Conservation (phyloP, 2,113 vertebrate species). For the Alosa alosa region DNA sequence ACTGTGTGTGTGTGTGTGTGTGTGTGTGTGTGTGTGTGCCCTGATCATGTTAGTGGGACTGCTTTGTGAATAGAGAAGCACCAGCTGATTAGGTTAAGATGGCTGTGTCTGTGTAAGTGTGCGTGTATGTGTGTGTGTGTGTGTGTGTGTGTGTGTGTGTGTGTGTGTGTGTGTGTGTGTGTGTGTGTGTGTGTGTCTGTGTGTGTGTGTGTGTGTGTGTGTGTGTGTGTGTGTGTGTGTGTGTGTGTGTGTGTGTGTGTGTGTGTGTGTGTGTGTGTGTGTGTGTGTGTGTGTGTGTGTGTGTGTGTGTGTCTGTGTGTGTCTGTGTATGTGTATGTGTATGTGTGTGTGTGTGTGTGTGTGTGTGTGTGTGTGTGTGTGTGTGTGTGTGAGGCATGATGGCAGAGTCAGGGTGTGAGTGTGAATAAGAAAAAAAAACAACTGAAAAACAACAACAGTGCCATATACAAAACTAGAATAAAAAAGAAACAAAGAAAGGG, state of each 20-base stretch:
- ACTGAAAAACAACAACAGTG: neutral
- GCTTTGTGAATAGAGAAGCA: conserved; percentile 16
- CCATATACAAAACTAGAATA: neutral
- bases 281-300: conserved; percentile 1
- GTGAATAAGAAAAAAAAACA: neutral
- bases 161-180: neutral
- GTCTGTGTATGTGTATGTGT: neutral
- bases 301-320: neutral
- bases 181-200: neutral
- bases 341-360: neutral
- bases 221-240: neutral
- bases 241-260: neutral
- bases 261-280: neutral
- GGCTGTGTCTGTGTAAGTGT: neutral
- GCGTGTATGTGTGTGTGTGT: conserved; percentile 1
- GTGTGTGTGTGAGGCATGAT: neutral
- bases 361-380: neutral
- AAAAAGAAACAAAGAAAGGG: neutral
- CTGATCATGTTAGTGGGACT: neutral
- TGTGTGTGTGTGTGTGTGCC: conserved; percentile 46
- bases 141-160: neutral
- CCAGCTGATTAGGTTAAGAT: neutral
- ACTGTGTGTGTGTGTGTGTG: conserved; percentile 41
- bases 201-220: neutral
- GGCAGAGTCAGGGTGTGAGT: neutral